Base-by-base conservation (phyloP, 2,888 invertebrate species). In the Cacoxenus indagator region DNA sequence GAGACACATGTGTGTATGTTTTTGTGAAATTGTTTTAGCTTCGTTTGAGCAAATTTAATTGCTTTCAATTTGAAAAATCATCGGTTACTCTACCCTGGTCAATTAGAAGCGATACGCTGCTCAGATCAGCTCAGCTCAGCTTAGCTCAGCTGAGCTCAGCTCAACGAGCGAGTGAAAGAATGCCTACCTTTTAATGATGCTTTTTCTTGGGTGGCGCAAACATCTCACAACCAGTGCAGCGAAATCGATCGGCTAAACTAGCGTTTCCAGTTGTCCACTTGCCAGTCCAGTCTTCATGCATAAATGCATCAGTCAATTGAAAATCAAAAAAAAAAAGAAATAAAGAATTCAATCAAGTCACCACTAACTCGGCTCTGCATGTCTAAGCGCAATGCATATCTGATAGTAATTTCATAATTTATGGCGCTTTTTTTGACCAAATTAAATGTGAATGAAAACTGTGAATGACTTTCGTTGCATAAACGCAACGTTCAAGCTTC, bases 51-150 rank as follows among this genome's bases (percentile, higher is more conserved):
- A 59, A n/a, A 59, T 59, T 59, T 59, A 59, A 59, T 59, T 59
- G 59, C 59, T 59, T 59, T 59, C 59, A 59, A 59, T 59, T 59
- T 59, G 59, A 59, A 59, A 59, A 17, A 59, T 59, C 59, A 31
- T 31, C 29, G 29, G 59, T 31, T 29, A 59, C 29, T 31, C 37
- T 31, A 14, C 17, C 19, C n/a, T 19, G 59, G 59, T 26, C 59
- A 59, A 59, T 59, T 59, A 59, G 59, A 59, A 59, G 59, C 19
- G 11, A 22, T 51, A 14, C 51, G 51, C 22, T 51, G 27, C 27
- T 27, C 9, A 17, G 17, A 31, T 31, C 6, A 9, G 48, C 22
- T 51, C n/a, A n/a, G n/a, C n/a, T n/a, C n/a, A n/a, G n/a, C n/a
- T n/a, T n/a, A n/a, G n/a, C n/a, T n/a, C n/a, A n/a, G n/a, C n/a